phyloP scores from a whole-genome alignment of 2,888 invertebrate genomes.

The Gryllus longicercus region DNA sequence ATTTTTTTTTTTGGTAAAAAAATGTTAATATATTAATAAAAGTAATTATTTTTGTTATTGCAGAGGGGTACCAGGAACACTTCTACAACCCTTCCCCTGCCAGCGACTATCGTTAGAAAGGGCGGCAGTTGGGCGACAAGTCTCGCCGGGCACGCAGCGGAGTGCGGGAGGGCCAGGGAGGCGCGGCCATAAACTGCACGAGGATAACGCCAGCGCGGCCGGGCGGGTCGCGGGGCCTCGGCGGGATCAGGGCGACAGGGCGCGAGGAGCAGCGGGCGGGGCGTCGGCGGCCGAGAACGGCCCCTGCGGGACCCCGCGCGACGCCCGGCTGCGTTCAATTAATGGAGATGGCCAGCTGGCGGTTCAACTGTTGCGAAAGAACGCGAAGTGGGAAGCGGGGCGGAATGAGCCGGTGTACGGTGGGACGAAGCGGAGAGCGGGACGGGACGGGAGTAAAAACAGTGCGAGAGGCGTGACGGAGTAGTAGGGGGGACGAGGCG shows the following conservation, averaged over 20 bases:
- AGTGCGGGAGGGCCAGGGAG: too few species aligned
- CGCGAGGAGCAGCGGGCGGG: neutral
- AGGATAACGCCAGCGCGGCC: too few species aligned
- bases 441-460: neutral
- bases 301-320: neutral
- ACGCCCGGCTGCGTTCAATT: neutral
- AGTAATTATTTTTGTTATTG: too few species aligned
- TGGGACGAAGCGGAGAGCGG: neutral
- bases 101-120: too few species aligned
- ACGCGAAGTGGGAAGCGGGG: neutral
- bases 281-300: neutral
- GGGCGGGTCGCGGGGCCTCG: neutral
- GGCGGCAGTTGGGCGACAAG: too few species aligned
- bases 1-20: too few species aligned
- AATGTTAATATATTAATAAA: too few species aligned
- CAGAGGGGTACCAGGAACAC: too few species aligned
- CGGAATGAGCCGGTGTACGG: neutral
- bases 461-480: neutral
- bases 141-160: too few species aligned
- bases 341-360: constrained; percentile 17
- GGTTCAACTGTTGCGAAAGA: neutral
- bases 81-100: too few species aligned
- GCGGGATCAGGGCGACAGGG: neutral
- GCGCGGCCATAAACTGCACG: too few species aligned
- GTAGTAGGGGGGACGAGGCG: too few species aligned